These are phyloP conservation scores for Gyrodactylus salaris DNA, from an alignment of 1,140 invertebrate species.

Conservation along the genomic window DNA sequence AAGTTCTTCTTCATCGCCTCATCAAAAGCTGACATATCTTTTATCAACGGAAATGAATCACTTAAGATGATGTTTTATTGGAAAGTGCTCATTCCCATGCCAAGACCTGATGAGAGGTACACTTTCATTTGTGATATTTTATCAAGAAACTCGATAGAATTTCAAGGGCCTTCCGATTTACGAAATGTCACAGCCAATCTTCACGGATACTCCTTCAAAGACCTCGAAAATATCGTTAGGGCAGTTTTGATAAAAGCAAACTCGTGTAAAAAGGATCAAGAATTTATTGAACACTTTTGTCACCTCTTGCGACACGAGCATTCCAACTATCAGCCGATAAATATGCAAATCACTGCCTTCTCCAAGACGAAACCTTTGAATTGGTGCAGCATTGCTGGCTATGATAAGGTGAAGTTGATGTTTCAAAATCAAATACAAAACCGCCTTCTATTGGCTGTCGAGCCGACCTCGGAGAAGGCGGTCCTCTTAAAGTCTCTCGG, in stretches of 20 bases:
- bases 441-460: slow-evolving; percentile 27
- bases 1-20: background rate
- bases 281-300: background rate
- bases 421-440: slow-evolving; percentile 38
- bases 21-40: background rate
- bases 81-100: background rate
- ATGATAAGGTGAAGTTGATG: slow-evolving; percentile 46
- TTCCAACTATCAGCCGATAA: background rate
- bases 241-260: background rate
- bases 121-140: background rate
- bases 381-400: slow-evolving; percentile 73
- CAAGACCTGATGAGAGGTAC: background rate
- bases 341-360: background rate
- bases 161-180: background rate
- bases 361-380: background rate
- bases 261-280: background rate
- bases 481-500: background rate
- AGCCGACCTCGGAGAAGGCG: slow-evolving; percentile 16
- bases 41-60: background rate
- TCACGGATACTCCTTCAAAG: background rate
- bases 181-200: background rate
- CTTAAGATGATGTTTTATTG: background rate
- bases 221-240: background rate
- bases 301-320: background rate
- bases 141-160: background rate